Percentiles rank a stretch among this genome's conserved stretches.
Conservation (phyloP, 2,797 vertebrate species). For the Rallus crepitans region DNA sequence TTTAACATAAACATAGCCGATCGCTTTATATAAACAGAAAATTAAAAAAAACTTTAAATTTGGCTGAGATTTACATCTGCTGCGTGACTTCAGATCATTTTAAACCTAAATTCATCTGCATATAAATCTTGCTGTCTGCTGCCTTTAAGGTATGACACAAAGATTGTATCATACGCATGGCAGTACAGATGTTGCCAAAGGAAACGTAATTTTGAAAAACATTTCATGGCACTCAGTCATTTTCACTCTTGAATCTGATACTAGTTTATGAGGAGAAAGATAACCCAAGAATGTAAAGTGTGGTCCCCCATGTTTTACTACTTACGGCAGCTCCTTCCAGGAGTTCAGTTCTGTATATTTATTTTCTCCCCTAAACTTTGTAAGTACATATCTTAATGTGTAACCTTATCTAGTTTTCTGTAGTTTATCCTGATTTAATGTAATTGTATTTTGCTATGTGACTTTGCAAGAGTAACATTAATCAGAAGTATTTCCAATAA, state of each 20-base stretch:
- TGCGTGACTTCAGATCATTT: background rate
- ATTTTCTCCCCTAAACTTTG: background rate
- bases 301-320: background rate
- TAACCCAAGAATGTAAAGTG: background rate
- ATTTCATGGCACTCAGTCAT: background rate
- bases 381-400: background rate
- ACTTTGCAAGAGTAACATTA: background rate
- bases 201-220: background rate
- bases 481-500: background rate
- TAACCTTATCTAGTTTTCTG: background rate
- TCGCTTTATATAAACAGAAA: background rate
- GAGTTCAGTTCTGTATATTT: background rate
- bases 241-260: background rate
- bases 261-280: background rate
- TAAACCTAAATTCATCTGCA: background rate
- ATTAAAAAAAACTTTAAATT: background rate
- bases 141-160: background rate
- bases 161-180: background rate
- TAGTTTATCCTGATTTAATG: background rate
- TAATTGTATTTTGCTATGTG: background rate
- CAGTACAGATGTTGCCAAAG: background rate
- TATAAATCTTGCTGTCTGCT: background rate
- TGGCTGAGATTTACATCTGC: background rate
- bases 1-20: background rate
- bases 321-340: background rate